Percentiles rank a stretch among this genome's conserved stretches.
These are phyloP conservation scores for Drosophila parvula DNA, from an alignment of 1,140 invertebrate species.

Conservation along the genomic window DNA sequence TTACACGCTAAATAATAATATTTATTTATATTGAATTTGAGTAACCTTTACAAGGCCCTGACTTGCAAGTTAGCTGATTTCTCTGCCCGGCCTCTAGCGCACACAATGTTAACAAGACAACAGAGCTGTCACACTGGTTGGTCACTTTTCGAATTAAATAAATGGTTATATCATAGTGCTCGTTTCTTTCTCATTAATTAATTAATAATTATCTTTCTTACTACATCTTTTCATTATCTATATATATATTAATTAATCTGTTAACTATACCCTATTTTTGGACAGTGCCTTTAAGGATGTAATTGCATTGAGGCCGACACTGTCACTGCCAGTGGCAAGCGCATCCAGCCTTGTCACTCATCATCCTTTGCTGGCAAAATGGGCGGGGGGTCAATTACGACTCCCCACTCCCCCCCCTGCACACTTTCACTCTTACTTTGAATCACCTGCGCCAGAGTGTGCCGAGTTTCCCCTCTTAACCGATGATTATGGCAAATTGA, in stretches of 20 bases:
- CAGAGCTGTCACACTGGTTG: too few species aligned
- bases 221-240: too few species aligned
- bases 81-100: too few species aligned
- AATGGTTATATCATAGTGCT: too few species aligned
- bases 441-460: constrained; percentile 7
- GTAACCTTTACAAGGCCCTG: too few species aligned
- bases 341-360: constrained; percentile 28
- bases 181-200: too few species aligned
- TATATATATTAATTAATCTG: background rate
- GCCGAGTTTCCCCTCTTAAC: constrained; percentile 35
- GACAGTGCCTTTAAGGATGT: constrained; percentile 21
- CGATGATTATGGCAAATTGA: constrained; percentile 78
- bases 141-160: too few species aligned
- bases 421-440: constrained; percentile 9
- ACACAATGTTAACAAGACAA: too few species aligned
- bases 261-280: background rate
- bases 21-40: background rate
- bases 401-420: too few species aligned
- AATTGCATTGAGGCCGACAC: constrained; percentile 50
- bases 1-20: background rate
- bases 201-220: too few species aligned
- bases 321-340: constrained; percentile 33
- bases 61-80: too few species aligned
- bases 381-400: constrained; percentile 34
- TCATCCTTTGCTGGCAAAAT: background rate